phyloP scores from a whole-genome alignment of 1,140 invertebrate species.

The Atta colombica region DNA sequence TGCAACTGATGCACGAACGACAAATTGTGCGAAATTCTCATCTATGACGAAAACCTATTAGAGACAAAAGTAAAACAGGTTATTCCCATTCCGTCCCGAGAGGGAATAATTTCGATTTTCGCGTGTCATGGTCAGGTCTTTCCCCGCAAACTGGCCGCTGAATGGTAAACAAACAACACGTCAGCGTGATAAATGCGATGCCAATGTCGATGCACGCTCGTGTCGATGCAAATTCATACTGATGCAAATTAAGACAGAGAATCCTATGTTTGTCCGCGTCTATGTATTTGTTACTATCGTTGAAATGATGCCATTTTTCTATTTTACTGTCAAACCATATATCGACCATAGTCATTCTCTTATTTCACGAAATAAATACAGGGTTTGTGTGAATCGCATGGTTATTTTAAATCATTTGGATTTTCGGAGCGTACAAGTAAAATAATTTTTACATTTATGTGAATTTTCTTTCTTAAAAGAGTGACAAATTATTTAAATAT shows the following conservation, averaged over 20 bases:
- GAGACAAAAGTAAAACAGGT: neutral
- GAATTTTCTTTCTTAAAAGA: neutral
- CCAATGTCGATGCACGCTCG: slow-evolving; percentile 12
- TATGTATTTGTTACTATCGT: neutral
- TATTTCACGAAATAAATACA: neutral
- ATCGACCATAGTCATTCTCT: neutral
- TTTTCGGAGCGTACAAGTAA: too few relatives aligned
- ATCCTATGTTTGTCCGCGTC: neutral
- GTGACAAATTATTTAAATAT: neutral
- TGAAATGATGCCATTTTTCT: slow-evolving; percentile 18
- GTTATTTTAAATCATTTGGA: neutral
- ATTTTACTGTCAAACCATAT: neutral
- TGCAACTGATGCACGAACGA: neutral
- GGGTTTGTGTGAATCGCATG: too few relatives aligned
- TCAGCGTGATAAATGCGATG: slow-evolving; percentile 28
- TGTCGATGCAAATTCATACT: slow-evolving; percentile 29
- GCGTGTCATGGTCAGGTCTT: neutral
- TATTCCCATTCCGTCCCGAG: neutral
- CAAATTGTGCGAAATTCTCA: neutral
- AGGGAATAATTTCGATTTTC: slow-evolving; percentile 22
- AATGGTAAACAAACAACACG: slow-evolving; percentile 24
- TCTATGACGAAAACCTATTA: neutral
- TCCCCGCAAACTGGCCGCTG: slow-evolving; percentile 10
- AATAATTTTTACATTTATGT: neutral
- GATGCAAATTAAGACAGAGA: slow-evolving; percentile 19